Conservation (phyloP, 2,113 vertebrate genomes). For the Lepus europaeus region DNA sequence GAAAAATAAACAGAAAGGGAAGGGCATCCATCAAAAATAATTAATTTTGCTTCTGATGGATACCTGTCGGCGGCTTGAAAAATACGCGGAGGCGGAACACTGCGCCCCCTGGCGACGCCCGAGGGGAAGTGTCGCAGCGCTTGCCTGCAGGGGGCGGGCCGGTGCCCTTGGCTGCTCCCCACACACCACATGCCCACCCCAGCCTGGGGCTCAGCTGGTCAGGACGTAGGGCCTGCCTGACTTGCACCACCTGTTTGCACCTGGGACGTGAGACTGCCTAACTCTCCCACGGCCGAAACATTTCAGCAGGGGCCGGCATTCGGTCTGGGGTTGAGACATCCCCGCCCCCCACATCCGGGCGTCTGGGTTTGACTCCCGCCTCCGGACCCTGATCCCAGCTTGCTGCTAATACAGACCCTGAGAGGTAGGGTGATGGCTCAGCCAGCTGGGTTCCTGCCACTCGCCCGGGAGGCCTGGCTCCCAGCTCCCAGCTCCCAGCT, state of each 20-base stretch:
- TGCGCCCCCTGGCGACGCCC: fast-evolving
- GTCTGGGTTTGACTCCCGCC: too few species aligned
- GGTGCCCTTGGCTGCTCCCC: fast-evolving
- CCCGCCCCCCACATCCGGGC: too few species aligned
- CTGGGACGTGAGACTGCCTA: neutral
- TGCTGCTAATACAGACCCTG: too few species aligned
- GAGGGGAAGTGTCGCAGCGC: fast-evolving
- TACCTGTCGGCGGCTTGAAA: conserved; percentile 7
- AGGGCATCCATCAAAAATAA: conserved; percentile 73
- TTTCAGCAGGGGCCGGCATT: too few species aligned
- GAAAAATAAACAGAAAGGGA: conserved; percentile 28
- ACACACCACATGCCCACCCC: fast-evolving
- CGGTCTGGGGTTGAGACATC: too few species aligned
- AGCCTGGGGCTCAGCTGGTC: neutral
- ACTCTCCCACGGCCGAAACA: neutral
- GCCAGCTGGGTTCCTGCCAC: too few species aligned
- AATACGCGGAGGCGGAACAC: neutral
- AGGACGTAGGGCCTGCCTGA: too few species aligned
- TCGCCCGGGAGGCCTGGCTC: too few species aligned
- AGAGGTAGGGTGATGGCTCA: too few species aligned
- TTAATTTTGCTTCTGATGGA: conserved; percentile 62
- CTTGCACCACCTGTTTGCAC: neutral
- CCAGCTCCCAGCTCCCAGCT: too few species aligned
- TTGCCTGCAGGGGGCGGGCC: fast-evolving
- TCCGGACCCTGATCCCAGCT: too few species aligned